phyloP scores from a whole-genome alignment of 2,113 vertebrate genomes.

The Panthera leo region DNA sequence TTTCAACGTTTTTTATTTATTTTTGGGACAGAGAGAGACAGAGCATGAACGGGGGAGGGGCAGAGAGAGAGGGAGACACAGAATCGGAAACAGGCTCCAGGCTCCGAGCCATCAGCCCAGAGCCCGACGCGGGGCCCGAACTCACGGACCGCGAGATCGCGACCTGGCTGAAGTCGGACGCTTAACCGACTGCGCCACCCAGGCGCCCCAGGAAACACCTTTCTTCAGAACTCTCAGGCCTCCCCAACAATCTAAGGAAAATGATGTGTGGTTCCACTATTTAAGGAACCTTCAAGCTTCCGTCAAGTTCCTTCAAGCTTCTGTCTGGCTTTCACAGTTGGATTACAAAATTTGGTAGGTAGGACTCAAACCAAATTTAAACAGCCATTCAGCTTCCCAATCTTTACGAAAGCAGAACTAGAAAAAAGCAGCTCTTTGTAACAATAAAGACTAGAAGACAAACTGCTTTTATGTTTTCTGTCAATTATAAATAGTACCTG shows the following conservation, averaged over 20 bases:
- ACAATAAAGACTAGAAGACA: not conserved
- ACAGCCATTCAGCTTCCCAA: not conserved
- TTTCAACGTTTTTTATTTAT: too few species aligned
- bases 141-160: too few species aligned
- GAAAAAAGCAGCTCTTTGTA: not conserved
- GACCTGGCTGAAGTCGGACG: too few species aligned
- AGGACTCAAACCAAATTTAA: not conserved
- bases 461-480: not conserved
- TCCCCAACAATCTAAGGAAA: not conserved
- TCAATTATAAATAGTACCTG: not conserved
- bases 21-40: too few species aligned
- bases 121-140: too few species aligned
- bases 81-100: too few species aligned
- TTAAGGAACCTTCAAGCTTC: not conserved
- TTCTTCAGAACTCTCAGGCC: conserved; percentile 1
- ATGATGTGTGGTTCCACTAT: not conserved
- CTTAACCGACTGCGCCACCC: too few species aligned
- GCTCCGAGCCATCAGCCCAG: too few species aligned
- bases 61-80: too few species aligned
- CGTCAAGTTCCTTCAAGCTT: not conserved
- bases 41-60: too few species aligned
- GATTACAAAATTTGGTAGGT: not conserved
- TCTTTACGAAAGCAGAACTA: not conserved
- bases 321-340: not conserved
- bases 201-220: not conserved